Evolutionary conservation across 2,888 invertebrate species (phyloP), one percentile per base, ranked within the genome.

Genomic region (Synanthedon vespiformis): DNA sequence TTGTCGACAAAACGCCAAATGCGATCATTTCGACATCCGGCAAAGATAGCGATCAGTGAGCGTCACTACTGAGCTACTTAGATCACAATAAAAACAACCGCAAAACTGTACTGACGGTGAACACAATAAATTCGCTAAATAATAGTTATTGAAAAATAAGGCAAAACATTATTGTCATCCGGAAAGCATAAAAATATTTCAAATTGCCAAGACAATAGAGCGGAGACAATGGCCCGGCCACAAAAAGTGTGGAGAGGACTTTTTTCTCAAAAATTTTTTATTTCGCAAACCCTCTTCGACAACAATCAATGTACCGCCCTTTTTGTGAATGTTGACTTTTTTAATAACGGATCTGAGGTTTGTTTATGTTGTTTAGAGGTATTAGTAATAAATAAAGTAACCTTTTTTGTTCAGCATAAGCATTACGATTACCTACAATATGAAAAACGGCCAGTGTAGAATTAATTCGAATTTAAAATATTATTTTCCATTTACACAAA

Each of bases 121-220:
- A 53, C 47, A 60, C 80, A 74, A 87, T 86, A 87, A 87, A 86
- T 83, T 72, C 75, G 75, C 77, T 78, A 81, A 81, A 84, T 87
- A 83, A 87, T 86, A 85, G 87, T 82, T 79, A 80, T 80, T 74
- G 77, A 80, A 78, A 80, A 81, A 82, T 82, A 83, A 80, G 74
- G 77, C 75, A 78, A 82, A 81, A 78, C 78, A 77, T 81, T 83
- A 83, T 80, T 70, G 79, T 78, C 80, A 82, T 80, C 84, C 83
- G 83, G 81, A 74, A 80, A 83, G 77, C 84, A 83, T 85, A 84
- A 84, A 83, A 86, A 84, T 82, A 83, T 84, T 83, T 86, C 73
- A 80, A 83, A 83, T 79, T 73, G 76, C 73, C 77, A 70, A 84
- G 77, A 87, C 87, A 86, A 87, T 85, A 82, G 85, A 62, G 61